Evolutionary conservation across 2,888 invertebrate species (phyloP), one percentile per base, ranked within the genome.

Genomic region (Octonoba sinensis): DNA sequence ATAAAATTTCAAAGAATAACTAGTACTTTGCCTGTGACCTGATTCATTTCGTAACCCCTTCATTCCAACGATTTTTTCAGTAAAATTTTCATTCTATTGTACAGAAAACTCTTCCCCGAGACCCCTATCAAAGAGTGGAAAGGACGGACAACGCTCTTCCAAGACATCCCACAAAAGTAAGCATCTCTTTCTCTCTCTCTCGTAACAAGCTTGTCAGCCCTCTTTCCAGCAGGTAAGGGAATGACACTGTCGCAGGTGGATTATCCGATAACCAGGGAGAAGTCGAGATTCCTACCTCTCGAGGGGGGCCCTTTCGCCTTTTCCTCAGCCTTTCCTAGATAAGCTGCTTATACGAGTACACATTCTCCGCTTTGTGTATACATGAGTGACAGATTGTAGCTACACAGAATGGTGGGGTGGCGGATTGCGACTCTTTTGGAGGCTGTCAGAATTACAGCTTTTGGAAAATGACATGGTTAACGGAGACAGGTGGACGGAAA

Each of bases 221-320:
- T 11, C 36, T 36, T 8, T 8, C 11, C 36, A 36, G 36, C 36
- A 36, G 36, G 54, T 64, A 73, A 36, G 36, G 64, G 73, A 73
- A 73, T 36, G 72, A 47, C 62, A 62, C 13, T 54, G 67, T 54
- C 67, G 60, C 67, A 67, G 75, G 75, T 75, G 75, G 67, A 75
- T 75, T 67, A 75, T 67, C 67, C 75, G 75, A 75, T 75, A 75
- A 75, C 66, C 36, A 8, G 46, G 57, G 51, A 47, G 71, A 59
- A 57, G 20, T 49, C 36, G 71, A 60, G 71, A 71, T 71, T 71
- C 51, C 70, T 24, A 44, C 60, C 71, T 36, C 71, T 49, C 36
- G 1, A 8, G 47, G 71, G 57, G 71, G 49, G 60, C 59, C 54
- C 66, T 18, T 20, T 8, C 60, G 36, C 54, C 56, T 56, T 20